phyloP scores from a whole-genome alignment of 2,888 invertebrate genomes.

The Clistopyga incitator region DNA sequence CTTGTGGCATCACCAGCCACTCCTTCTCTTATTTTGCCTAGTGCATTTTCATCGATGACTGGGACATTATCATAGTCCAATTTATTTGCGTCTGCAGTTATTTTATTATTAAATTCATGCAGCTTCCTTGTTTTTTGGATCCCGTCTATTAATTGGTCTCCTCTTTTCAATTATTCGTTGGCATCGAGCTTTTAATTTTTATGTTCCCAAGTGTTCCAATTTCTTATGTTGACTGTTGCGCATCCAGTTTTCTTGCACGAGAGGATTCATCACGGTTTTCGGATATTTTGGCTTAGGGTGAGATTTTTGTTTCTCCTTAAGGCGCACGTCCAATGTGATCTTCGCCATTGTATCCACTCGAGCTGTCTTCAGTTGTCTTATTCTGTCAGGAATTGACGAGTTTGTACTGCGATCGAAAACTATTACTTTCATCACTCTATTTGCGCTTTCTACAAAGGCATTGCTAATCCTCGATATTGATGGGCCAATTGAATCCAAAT shows the following conservation, averaged over 20 bases:
- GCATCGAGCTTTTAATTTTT: background rate
- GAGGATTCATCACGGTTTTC: slow-evolving; percentile 26
- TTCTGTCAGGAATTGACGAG: too few species aligned
- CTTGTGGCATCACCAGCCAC: too few species aligned
- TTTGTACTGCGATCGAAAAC: too few species aligned
- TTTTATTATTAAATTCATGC: background rate
- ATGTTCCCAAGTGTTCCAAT: background rate
- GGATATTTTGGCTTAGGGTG: slow-evolving; percentile 31
- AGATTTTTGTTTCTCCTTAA: slow-evolving; percentile 26
- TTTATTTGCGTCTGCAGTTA: background rate
- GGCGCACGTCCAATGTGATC: slow-evolving; percentile 19
- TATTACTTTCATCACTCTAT: too few species aligned
- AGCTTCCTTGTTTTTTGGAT: background rate
- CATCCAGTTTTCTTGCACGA: too few species aligned
- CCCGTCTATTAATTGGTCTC: background rate
- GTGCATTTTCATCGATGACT: background rate
- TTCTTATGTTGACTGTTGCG: background rate
- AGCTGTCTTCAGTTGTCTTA: too few species aligned
- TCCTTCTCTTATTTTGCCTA: background rate
- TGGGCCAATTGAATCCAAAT: too few species aligned
- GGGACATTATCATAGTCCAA: background rate
- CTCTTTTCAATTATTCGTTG: background rate
- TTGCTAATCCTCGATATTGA: too few species aligned
- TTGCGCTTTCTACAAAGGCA: too few species aligned
- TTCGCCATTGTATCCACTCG: slow-evolving; percentile 19